Evolutionary conservation across 2,797 vertebrate species (phyloP).

Genomic region (Schizopygopsis pylzovi): DNA sequence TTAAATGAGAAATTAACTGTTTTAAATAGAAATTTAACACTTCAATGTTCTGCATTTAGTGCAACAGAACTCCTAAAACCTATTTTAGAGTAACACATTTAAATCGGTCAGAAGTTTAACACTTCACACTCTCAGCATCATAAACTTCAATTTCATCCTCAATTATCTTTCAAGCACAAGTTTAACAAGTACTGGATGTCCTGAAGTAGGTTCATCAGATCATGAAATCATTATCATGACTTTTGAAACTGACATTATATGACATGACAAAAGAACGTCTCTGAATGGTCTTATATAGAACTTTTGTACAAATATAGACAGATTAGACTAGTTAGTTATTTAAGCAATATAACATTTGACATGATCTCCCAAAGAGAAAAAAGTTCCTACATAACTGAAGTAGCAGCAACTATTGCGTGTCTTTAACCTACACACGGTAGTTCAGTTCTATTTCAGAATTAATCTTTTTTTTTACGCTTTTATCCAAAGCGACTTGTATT

Average conservation of each 20-base stretch:
- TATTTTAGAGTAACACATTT: not conserved
- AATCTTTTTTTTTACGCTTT: not conserved
- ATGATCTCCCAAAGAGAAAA: not conserved
- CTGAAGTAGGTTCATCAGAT: not conserved
- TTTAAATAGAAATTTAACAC: conserved; percentile 1
- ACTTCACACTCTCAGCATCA: not conserved
- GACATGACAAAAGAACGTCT: not conserved
- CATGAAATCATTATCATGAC: not conserved
- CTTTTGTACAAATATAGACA: not conserved
- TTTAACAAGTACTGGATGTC: not conserved
- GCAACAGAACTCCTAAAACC: not conserved
- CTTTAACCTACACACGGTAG: not conserved
- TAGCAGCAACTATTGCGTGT: not conserved
- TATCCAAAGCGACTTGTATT: too few relatives aligned
- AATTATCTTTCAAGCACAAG: not conserved
- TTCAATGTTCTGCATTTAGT: not conserved
- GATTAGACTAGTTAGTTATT: not conserved
- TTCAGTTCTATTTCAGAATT: not conserved
- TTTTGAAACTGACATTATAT: not conserved
- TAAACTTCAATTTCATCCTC: not conserved
- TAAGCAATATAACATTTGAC: not conserved
- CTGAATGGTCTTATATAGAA: not conserved
- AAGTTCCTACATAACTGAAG: not conserved
- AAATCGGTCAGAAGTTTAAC: not conserved
- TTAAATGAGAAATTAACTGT: conserved; percentile 18